These are phyloP conservation scores for Crepidodera aurea DNA, from an alignment of 2,888 invertebrate genomes.

Conservation along the genomic window DNA sequence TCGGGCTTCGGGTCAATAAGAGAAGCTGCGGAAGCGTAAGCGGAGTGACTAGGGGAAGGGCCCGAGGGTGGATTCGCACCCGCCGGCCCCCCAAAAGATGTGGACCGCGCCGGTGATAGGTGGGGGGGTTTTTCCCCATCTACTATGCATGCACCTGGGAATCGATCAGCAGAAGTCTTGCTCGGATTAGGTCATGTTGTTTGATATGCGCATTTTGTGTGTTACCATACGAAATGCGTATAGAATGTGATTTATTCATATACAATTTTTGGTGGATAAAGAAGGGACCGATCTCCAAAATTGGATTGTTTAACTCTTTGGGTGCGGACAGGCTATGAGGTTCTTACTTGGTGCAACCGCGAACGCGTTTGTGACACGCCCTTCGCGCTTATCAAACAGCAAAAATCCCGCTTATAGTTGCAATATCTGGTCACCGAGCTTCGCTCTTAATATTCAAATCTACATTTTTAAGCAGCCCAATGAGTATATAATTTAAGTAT, in stretches of 20 bases:
- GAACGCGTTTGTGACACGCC: no score
- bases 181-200: constrained; percentile 49
- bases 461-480: no score
- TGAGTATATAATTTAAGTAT: no score
- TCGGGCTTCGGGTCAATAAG: constrained; percentile 53
- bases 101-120: constrained; percentile 25
- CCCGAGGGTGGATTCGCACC: constrained; percentile 14
- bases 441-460: no score
- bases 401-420: no score
- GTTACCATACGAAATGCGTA: constrained; percentile 9
- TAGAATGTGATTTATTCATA: background rate
- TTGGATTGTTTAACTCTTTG: no score
- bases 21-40: constrained; percentile 52
- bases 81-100: constrained; percentile 22
- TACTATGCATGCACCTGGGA: constrained; percentile 53
- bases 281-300: no score
- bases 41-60: constrained; percentile 48
- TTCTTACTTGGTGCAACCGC: no score
- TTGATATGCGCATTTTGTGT: constrained; percentile 47
- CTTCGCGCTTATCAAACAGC: no score
- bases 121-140: constrained; percentile 36
- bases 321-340: no score
- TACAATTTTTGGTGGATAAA: no score
- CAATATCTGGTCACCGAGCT: no score
- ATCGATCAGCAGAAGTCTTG: constrained; percentile 50